A percentile compares a stretch with the other conserved stretches of the same genome.
Conservation (phyloP, 2,888 invertebrate species). For the Spatulosminthurus flaviceps region DNA sequence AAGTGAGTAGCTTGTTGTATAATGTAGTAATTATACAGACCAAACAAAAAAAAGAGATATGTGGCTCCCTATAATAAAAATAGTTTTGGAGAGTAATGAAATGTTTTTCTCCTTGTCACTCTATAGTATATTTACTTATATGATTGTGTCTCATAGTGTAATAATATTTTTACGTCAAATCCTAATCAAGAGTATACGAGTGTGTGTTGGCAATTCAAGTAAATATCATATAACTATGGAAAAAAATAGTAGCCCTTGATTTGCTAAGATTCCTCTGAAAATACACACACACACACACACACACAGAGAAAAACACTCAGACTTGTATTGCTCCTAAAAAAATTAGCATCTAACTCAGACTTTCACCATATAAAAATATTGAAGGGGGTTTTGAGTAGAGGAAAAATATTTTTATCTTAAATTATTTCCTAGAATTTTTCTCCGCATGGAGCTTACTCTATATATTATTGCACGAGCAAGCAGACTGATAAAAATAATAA, state of each 20-base stretch:
- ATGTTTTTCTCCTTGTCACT: no score
- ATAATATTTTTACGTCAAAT: no score
- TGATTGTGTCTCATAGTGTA: no score
- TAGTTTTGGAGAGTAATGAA: no score
- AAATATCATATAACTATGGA: not conserved
- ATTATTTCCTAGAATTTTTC: constrained; percentile 14
- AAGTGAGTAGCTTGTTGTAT: no score
- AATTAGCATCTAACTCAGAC: not conserved
- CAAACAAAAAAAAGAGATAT: no score
- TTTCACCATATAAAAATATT: not conserved
- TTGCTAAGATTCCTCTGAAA: not conserved
- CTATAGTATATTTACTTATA: no score
- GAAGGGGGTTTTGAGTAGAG: no score
- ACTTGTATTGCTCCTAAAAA: not conserved
- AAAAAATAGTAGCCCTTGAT: not conserved
- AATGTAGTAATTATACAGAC: no score
- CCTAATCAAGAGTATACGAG: not conserved
- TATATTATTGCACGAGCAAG: no score
- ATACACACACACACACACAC: not conserved
- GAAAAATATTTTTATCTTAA: not conserved
- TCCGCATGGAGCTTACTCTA: constrained; percentile 10
- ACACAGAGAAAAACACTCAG: not conserved
- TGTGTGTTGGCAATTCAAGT: not conserved
- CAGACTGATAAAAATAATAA: no score
- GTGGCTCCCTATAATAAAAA: no score